Evolutionary conservation across 2,888 invertebrate genomes (phyloP).

Genomic region (Eumerus sabulonum): DNA sequence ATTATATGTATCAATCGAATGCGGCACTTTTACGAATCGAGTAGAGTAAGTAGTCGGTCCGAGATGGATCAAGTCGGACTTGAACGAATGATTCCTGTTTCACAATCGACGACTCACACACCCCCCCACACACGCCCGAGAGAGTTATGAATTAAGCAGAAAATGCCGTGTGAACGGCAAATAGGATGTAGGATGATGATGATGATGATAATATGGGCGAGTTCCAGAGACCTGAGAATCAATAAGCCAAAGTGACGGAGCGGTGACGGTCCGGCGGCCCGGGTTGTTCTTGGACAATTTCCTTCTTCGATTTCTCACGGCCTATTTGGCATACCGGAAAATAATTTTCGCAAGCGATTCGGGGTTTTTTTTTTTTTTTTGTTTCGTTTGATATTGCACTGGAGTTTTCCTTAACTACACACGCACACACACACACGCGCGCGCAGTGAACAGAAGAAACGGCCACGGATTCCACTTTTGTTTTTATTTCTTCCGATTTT

Average conservation of each 20-base stretch:
- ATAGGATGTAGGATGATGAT: no score
- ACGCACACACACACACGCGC: slow-evolving; percentile 36
- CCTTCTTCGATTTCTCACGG: background rate
- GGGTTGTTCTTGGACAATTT: background rate
- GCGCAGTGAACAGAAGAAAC: slow-evolving; percentile 27
- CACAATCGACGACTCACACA: no score
- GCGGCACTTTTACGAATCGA: no score
- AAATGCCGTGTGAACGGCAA: slow-evolving; percentile 13
- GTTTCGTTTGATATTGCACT: slow-evolving; percentile 38
- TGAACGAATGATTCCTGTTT: no score
- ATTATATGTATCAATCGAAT: background rate
- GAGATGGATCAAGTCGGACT: no score
- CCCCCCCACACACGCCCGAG: slow-evolving; percentile 40
- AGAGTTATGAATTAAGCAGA: slow-evolving; percentile 19
- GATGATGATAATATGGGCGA: background rate
- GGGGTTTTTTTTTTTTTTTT: no score
- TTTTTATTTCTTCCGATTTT: slow-evolving; percentile 63
- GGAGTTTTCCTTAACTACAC: slow-evolving; percentile 27
- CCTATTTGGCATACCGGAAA: slow-evolving; percentile 54
- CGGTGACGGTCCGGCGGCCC: slow-evolving; percentile 7
- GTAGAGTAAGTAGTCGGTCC: no score
- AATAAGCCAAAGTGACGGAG: background rate
- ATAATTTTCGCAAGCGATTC: slow-evolving; percentile 45
- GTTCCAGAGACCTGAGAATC: slow-evolving; percentile 28
- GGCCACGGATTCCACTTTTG: slow-evolving; percentile 43